Conservation (phyloP, 2,113 vertebrate genomes). For the Chamaea fasciata region DNA sequence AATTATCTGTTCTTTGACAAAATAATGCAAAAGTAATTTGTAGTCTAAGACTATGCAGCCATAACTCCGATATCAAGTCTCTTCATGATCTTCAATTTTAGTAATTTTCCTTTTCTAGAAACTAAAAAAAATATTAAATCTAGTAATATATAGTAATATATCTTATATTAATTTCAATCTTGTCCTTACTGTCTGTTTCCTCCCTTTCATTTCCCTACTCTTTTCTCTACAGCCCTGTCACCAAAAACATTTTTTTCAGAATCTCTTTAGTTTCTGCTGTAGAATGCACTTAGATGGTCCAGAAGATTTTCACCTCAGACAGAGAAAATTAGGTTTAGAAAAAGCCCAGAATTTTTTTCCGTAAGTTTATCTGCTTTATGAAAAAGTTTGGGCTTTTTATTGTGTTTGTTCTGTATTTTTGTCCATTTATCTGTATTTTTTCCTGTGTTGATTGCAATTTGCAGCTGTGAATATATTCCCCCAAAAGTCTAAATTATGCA, state of each 20-base stretch:
- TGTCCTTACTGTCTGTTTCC: neutral
- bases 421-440: neutral
- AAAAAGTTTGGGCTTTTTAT: neutral
- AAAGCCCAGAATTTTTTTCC: neutral
- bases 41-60: neutral
- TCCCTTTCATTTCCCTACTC: neutral
- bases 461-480: neutral
- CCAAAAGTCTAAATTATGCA: neutral
- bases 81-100: neutral
- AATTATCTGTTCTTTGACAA: neutral
- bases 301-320: neutral
- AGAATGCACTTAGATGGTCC: neutral
- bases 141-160: neutral
- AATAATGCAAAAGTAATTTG: neutral
- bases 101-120: neutral
- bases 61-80: neutral
- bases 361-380: neutral
- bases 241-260: neutral
- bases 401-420: neutral
- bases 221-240: neutral
- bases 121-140: neutral
- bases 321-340: neutral
- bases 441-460: neutral
- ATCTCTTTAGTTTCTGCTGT: neutral
- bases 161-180: neutral